phyloP scores from a whole-genome alignment of 2,113 vertebrate species.

The Clarias magur region DNA sequence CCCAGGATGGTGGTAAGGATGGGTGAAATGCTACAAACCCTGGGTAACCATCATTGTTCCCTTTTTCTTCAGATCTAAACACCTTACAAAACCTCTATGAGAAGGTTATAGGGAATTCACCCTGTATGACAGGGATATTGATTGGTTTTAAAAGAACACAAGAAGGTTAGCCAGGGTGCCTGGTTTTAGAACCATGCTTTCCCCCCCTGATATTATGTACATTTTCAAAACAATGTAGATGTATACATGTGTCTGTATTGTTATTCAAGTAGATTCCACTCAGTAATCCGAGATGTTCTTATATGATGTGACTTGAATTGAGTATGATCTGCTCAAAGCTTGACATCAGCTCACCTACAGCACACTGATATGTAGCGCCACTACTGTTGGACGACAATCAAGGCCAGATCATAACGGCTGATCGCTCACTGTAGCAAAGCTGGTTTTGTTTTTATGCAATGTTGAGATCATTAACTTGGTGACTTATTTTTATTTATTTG shows the following conservation, averaged over 20 bases:
- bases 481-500: neutral
- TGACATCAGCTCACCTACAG: conserved; percentile 65
- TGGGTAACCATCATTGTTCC: neutral
- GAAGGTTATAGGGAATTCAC: neutral
- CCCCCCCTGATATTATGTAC: neutral
- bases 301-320: conserved; percentile 49
- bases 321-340: conserved; percentile 54
- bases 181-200: neutral
- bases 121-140: neutral
- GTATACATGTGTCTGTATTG: conserved; percentile 23
- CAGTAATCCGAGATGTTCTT: neutral
- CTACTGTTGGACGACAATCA: conserved; percentile 63
- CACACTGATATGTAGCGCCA: conserved; percentile 68
- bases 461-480: neutral
- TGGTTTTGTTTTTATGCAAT: conserved; percentile 1
- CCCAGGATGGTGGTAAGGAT: neutral
- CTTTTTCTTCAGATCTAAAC: neutral
- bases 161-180: neutral
- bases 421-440: conserved; percentile 54
- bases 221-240: neutral
- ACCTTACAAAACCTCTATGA: neutral
- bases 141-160: neutral
- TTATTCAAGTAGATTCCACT: conserved; percentile 36
- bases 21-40: neutral
- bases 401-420: conserved; percentile 56